phyloP scores from a whole-genome alignment of 2,113 vertebrate species.

The Castor canadensis region DNA sequence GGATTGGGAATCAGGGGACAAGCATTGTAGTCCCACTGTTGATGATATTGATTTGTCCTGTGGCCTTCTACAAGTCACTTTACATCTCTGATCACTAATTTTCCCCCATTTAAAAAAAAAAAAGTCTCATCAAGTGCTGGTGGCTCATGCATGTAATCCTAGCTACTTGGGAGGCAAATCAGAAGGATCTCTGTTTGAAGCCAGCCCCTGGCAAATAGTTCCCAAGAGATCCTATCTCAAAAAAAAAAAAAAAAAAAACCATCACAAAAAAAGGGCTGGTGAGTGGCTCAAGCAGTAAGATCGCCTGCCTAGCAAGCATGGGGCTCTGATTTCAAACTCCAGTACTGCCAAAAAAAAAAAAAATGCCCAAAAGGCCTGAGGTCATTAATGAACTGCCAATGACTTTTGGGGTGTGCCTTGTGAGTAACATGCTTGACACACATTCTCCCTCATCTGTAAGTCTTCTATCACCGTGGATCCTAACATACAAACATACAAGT shows the following conservation, averaged over 20 bases:
- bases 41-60: not conserved
- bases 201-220: too few relatives aligned
- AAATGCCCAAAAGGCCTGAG: not conserved
- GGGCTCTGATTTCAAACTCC: too few relatives aligned
- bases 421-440: not conserved
- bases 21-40: not conserved
- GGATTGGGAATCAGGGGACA: not conserved
- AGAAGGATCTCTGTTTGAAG: too few relatives aligned
- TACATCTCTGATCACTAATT: not conserved
- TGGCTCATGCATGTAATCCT: too few relatives aligned
- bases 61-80: slow-evolving; percentile 6
- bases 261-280: too few relatives aligned
- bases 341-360: too few relatives aligned
- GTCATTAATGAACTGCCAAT: not conserved
- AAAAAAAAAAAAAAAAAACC: too few relatives aligned
- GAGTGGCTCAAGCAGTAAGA: too few relatives aligned
- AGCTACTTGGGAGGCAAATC: too few relatives aligned
- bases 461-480: not conserved
- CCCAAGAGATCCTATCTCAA: too few relatives aligned
- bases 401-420: not conserved
- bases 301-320: too few relatives aligned
- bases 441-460: not conserved
- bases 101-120: not conserved
- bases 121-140: not conserved
- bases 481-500: not conserved